phyloP scores from a whole-genome alignment of 1,140 invertebrate species.

The Diachasmimorpha longicaudata region DNA sequence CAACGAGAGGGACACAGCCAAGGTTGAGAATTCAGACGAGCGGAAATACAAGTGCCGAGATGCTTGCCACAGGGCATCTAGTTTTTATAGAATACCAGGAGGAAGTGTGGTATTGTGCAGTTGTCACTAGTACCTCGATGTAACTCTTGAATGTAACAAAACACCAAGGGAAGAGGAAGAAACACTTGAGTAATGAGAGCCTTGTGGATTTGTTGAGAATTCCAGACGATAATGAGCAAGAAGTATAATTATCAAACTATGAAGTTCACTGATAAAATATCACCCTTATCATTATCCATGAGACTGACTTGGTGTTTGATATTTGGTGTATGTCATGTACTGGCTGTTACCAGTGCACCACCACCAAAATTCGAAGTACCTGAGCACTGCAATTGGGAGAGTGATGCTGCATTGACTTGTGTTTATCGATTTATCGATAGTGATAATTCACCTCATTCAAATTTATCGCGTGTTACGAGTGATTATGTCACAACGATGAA shows the following conservation, averaged over 20 bases:
- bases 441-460: slow-evolving; percentile 79
- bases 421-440: slow-evolving; percentile 76
- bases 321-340: slow-evolving; percentile 45
- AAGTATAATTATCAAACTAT: neutral
- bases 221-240: neutral
- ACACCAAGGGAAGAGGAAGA: neutral
- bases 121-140: slow-evolving; percentile 10
- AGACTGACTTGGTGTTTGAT: slow-evolving; percentile 39
- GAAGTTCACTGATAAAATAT: slow-evolving; percentile 25
- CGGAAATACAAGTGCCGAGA: slow-evolving; percentile 16
- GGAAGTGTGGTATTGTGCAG: neutral
- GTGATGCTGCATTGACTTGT: slow-evolving; percentile 80
- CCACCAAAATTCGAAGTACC: slow-evolving; percentile 78
- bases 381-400: slow-evolving; percentile 82
- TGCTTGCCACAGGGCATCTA: slow-evolving; percentile 21
- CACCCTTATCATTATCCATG: slow-evolving; percentile 36
- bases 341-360: slow-evolving; percentile 59
- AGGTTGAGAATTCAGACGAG: slow-evolving; percentile 11
- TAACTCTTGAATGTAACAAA: slow-evolving; percentile 5
- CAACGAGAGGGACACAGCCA: neutral
- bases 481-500: slow-evolving; percentile 82
- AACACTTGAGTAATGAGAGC: slow-evolving; percentile 6
- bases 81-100: slow-evolving; percentile 13
- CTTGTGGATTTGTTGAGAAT: neutral
- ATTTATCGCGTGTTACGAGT: slow-evolving; percentile 84